Evolutionary conservation across 2,888 invertebrate species (phyloP).

Genomic region (Electrophaes corylata): DNA sequence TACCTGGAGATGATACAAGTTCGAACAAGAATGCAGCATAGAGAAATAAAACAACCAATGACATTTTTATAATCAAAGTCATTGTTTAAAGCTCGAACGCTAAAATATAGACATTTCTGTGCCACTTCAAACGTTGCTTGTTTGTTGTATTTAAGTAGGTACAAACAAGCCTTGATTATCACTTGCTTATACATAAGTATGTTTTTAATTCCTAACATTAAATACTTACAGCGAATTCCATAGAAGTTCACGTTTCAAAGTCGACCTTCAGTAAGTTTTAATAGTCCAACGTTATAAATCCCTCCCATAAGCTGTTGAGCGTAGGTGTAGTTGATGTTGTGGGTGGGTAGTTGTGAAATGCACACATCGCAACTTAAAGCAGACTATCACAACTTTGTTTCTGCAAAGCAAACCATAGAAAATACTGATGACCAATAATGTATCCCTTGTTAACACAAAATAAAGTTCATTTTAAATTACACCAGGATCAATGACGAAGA

Average conservation of each 20-base stretch:
- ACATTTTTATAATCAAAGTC: constrained; percentile 9
- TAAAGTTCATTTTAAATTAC: constrained; percentile 45
- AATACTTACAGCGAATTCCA: constrained; percentile 17
- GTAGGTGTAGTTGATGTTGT: constrained; percentile 62
- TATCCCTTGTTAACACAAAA: constrained; percentile 34
- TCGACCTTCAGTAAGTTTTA: constrained; percentile 37
- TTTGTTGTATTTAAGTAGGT: not conserved
- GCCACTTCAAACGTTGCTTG: not conserved
- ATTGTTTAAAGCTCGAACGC: constrained; percentile 10
- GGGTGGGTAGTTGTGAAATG: constrained; percentile 65
- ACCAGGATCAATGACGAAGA: constrained; percentile 43
- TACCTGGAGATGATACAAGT: constrained; percentile 35
- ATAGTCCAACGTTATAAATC: constrained; percentile 49
- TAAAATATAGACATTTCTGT: not conserved
- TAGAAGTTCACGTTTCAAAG: constrained; percentile 17
- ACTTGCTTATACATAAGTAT: not conserved
- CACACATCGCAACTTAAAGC: constrained; percentile 55
- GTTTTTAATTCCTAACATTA: not conserved
- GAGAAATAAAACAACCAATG: constrained; percentile 15
- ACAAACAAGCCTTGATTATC: not conserved
- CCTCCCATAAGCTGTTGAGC: constrained; percentile 47
- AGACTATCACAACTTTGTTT: constrained; percentile 45
- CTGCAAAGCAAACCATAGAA: constrained; percentile 52
- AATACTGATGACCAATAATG: constrained; percentile 17
- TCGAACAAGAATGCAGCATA: constrained; percentile 26